Conservation (phyloP, 2,113 vertebrate genomes). For the Zootoca vivipara region DNA sequence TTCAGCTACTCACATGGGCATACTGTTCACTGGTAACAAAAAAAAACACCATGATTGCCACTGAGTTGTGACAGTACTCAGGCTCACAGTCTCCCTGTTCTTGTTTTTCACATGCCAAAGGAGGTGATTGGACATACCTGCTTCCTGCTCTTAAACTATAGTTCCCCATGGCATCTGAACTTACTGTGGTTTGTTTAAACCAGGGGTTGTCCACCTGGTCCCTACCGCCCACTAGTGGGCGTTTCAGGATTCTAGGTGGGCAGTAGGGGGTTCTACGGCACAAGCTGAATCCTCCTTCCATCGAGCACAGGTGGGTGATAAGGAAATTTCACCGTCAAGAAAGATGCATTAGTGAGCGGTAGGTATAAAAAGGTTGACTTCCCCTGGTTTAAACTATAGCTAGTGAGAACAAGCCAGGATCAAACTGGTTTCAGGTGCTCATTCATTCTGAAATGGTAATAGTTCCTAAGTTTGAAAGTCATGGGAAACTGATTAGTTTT, state of each 20-base stretch:
- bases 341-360: no score
- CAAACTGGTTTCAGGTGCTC: not conserved
- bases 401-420: not conserved
- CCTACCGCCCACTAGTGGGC: no score
- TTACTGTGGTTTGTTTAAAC: not conserved
- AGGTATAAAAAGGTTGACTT: no score
- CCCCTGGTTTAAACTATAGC: not conserved
- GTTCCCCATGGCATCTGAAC: not conserved
- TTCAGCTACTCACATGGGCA: not conserved
- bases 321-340: no score
- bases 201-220: no score
- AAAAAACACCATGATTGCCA: not conserved
- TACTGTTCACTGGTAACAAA: not conserved
- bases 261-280: no score
- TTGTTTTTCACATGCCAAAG: not conserved
- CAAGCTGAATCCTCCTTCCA: no score
- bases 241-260: no score
- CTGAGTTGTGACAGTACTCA: not conserved
- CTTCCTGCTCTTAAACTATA: not conserved
- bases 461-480: not conserved
- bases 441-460: not conserved
- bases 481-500: not conserved
- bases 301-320: no score
- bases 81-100: not conserved
- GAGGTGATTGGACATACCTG: not conserved